Conservation (phyloP, 2,797 vertebrate species). For the Xenentodon cancila region DNA sequence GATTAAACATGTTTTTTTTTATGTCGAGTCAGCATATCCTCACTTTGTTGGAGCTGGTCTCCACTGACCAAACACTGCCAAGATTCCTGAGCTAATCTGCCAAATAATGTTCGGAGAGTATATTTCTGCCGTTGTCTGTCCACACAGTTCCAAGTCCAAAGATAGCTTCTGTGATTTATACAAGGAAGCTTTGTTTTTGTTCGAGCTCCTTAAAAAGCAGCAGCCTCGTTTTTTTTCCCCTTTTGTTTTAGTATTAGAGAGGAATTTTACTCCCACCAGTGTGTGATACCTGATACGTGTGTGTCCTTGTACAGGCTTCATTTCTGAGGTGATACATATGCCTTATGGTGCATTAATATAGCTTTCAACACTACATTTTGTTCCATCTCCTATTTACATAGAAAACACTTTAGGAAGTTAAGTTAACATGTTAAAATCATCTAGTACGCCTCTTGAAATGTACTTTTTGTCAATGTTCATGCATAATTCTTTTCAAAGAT, state of each 20-base stretch:
- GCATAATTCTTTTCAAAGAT: too few species aligned
- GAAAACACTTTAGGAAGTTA: too few species aligned
- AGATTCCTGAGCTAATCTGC: constrained; percentile 83
- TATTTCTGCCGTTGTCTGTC: constrained; percentile 65
- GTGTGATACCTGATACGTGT: constrained; percentile 48
- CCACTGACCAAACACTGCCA: constrained; percentile 87
- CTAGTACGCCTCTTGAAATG: too few species aligned
- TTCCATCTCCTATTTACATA: too few species aligned
- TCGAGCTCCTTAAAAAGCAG: constrained; percentile 51
- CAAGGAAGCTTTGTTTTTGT: constrained; percentile 62
- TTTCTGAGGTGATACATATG: constrained; percentile 63
- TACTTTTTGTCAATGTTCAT: too few species aligned
- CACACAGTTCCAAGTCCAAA: constrained; percentile 58
- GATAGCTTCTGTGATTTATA: constrained; percentile 62
- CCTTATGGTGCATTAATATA: constrained; percentile 22
- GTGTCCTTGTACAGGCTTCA: constrained; percentile 22
- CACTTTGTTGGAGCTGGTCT: constrained; percentile 87
- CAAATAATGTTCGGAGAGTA: constrained; percentile 84
- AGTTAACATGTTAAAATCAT: too few species aligned
- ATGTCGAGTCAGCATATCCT: constrained; percentile 91
- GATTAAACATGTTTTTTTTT: constrained; percentile 85
- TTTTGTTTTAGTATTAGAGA: constrained; percentile 58
- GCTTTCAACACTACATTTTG: not conserved
- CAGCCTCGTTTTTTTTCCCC: constrained; percentile 36
- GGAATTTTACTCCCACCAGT: constrained; percentile 62